A percentile compares a stretch with the other conserved stretches of the same genome.
These are phyloP conservation scores for Scyliorhinus canicula DNA, from an alignment of 2,797 vertebrate species.

Conservation along the genomic window DNA sequence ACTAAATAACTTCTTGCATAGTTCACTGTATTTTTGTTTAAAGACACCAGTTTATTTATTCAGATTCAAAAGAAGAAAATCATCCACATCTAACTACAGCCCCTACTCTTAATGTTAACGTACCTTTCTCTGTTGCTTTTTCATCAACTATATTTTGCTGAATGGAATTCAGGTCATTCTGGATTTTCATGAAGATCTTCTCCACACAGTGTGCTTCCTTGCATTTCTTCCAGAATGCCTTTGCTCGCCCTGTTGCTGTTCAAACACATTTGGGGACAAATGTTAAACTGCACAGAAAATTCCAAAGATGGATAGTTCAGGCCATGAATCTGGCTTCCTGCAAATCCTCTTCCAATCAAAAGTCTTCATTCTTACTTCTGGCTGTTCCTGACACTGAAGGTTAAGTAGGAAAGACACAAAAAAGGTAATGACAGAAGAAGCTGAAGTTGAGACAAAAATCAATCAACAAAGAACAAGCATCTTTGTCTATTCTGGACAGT, in stretches of 20 bases:
- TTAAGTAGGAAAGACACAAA: not conserved
- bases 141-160: conserved; percentile 51
- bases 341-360: not conserved
- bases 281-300: not conserved
- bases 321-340: not conserved
- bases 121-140: conserved; percentile 58
- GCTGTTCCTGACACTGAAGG: not conserved
- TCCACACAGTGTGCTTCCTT: conserved; percentile 54
- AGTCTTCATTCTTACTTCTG: not conserved
- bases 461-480: not conserved
- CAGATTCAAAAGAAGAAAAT: not conserved
- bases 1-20: not conserved
- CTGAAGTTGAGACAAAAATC: not conserved
- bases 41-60: not conserved
- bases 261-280: not conserved
- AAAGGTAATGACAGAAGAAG: not conserved
- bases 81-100: not conserved
- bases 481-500: not conserved
- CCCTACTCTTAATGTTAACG: conserved; percentile 33
- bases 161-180: conserved; percentile 48
- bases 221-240: conserved; percentile 60
- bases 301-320: not conserved
- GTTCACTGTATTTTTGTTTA: not conserved
- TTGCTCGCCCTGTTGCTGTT: conserved; percentile 29
- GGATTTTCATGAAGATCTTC: conserved; percentile 53